Base-by-base conservation (phyloP, 2,888 invertebrate species). In the Archips crataeganus region DNA sequence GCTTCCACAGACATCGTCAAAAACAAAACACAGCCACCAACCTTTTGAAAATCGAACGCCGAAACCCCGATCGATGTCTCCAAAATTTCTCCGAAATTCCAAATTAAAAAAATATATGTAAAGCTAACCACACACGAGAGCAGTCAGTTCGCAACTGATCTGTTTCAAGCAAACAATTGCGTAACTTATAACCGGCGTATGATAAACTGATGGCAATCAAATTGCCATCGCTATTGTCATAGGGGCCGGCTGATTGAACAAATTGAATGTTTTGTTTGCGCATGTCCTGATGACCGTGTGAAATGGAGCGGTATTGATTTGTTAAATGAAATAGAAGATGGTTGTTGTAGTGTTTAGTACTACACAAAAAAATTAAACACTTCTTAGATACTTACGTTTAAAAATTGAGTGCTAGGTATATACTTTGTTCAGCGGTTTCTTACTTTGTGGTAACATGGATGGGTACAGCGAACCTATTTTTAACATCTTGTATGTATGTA, bases 101-200 rank as follows among this genome's bases (percentile, higher is more conserved):
- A 45, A 67, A 63, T 42, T 57, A 3, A 42, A 49, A 73, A 63
- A 63, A 36, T 59, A 42, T 39, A 51, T 8, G 34, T 61, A 59
- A 59, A 47, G 62, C 74, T 74, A 65, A 74, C 74, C 74, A 15
- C 45, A 51, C 74, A 74, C 70, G 60, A n/a, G 73, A 69, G 62
- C 42, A 49, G 68, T 60, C 68, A 59, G 68, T 42, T 59, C 32
- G 51, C 73, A 69, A 73, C 73, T 73, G 73, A 73, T 73, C 63
- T 59, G 57, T 54, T 42, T 67, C 62, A 23, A 45, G n/a, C 62
- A 59, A 49, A 47, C 63, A 15, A 49, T 73, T 73, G 68, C 73
- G 68, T 68, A 69, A 73, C 59, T 57, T 54, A 54, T 49, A 60
- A 62, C 15, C 2, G 8, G 68, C 68, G 39, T 54, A 47, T 45